Percentiles rank a stretch among this genome's conserved stretches.
These are phyloP conservation scores for Pollenia griseotomentosa DNA, from an alignment of 2,888 invertebrate species.

Conservation along the genomic window DNA sequence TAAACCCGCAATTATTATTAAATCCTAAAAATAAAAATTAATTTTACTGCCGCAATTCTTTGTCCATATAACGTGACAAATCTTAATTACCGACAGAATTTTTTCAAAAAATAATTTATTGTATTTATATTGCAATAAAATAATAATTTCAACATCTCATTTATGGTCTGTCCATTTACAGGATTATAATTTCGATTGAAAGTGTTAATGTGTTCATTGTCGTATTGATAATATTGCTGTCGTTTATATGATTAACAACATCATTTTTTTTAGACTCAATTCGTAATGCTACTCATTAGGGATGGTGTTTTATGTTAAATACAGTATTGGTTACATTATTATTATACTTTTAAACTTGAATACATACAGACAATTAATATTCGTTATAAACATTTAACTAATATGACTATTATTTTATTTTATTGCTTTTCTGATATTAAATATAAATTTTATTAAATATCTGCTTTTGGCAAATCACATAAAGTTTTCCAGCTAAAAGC, in stretches of 20 bases:
- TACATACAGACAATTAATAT: background rate
- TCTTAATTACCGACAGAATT: background rate
- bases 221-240: slow-evolving; percentile 24
- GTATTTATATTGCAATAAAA: slow-evolving; percentile 13
- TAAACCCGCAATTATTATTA: too few species aligned
- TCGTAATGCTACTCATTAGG: background rate
- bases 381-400: slow-evolving; percentile 1
- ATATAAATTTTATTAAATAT: slow-evolving; percentile 1
- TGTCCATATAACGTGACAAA: background rate
- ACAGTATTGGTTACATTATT: background rate
- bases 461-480: slow-evolving; percentile 15
- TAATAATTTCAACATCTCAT: slow-evolving; percentile 18
- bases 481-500: slow-evolving; percentile 2
- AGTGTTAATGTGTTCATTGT: slow-evolving; percentile 59
- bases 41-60: too few species aligned
- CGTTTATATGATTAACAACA: slow-evolving; percentile 14
- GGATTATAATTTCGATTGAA: slow-evolving; percentile 21
- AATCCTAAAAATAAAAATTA: too few species aligned
- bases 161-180: background rate
- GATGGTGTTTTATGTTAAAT: background rate
- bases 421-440: background rate
- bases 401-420: background rate
- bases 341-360: background rate
- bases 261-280: background rate
- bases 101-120: slow-evolving; percentile 5